Percentiles rank a stretch among this genome's conserved stretches.
Evolutionary conservation across 2,888 invertebrate species (phyloP).

Genomic region (Dugesia japonica): DNA sequence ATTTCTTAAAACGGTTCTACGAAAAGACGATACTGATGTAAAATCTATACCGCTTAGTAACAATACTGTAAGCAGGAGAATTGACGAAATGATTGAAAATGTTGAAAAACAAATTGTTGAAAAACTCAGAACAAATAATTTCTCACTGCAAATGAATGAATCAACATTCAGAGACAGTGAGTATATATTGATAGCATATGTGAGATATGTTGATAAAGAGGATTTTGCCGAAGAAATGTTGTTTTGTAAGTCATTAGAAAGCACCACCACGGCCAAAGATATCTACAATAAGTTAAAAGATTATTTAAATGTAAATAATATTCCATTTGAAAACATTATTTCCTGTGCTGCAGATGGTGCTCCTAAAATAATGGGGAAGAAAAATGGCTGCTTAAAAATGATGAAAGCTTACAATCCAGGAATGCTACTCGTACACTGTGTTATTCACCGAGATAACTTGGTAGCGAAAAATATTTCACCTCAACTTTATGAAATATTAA

Average conservation of each 20-base stretch:
- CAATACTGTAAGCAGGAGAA: slow-evolving; percentile 32
- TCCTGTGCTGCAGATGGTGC: slow-evolving; percentile 22
- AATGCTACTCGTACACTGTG: slow-evolving; percentile 35
- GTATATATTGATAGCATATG: background rate
- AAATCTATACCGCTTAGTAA: slow-evolving; percentile 31
- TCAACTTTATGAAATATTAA: slow-evolving; percentile 25
- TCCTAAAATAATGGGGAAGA: slow-evolving; percentile 28
- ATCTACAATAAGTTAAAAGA: slow-evolving; percentile 8
- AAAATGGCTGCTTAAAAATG: slow-evolving; percentile 35
- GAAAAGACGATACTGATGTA: slow-evolving; percentile 26
- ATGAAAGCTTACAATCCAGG: slow-evolving; percentile 34
- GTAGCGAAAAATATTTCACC: slow-evolving; percentile 34
- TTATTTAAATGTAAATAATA: slow-evolving; percentile 2
- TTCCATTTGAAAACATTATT: background rate
- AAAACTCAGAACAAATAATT: slow-evolving; percentile 32
- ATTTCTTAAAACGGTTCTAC: background rate
- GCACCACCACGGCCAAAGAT: background rate
- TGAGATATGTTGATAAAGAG: slow-evolving; percentile 22
- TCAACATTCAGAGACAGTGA: slow-evolving; percentile 27
- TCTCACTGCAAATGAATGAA: slow-evolving; percentile 34
- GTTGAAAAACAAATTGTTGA: slow-evolving; percentile 33
- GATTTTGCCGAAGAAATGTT: slow-evolving; percentile 26
- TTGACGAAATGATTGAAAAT: slow-evolving; percentile 34
- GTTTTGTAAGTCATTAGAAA: slow-evolving; percentile 34
- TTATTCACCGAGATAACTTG: slow-evolving; percentile 36